Base-by-base conservation (phyloP, 2,113 vertebrate genomes). In the Conger conger region DNA sequence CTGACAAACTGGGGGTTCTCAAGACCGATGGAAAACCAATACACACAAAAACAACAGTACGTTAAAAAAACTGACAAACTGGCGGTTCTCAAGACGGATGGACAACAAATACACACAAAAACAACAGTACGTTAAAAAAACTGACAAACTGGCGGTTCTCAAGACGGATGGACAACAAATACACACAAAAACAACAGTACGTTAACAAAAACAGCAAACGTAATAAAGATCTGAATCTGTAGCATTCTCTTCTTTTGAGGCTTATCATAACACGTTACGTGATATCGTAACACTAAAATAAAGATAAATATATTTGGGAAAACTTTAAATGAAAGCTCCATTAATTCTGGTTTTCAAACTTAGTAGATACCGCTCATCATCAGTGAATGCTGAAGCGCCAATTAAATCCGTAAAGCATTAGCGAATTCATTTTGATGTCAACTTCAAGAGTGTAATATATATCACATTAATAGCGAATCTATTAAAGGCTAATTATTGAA, bases 211-310 rank as follows among this genome's bases (percentile, higher is more conserved):
- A 42, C 45, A 50, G 45, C 15, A 13, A 50, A 50, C 11, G 45
- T 13, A 50, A 57, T 57, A 57, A 5, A 27, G 18, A 63, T 63
- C 27, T 63, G 0, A 30, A 73, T 73, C 68, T 85, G 33, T 68
- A 76, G 83, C 81, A 84, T 84, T 57, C 81, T 89, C 81, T 83
- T 37, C 82, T 68, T 78, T 33, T 15, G 13, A 76, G 73, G 73
- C 82, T 73, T 30, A 73, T 45, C n/a, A 9, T 17, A 42, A 30
- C 23, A 40, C 35, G 20, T 60, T 23, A 40, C 35, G 54, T 5
- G 5, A 37, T 20, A 38, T 11, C 4, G 60, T 68, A n/a, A 73
- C 68, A 33, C 27, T 9, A 73, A 73, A 8, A 33, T 73, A n/a
- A 73, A 13, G 23, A 63, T 33, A 33, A 73, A 33, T 8, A 33